Evolutionary conservation across 2,797 vertebrate genomes (phyloP).

Genomic region (Anguilla obscura): DNA sequence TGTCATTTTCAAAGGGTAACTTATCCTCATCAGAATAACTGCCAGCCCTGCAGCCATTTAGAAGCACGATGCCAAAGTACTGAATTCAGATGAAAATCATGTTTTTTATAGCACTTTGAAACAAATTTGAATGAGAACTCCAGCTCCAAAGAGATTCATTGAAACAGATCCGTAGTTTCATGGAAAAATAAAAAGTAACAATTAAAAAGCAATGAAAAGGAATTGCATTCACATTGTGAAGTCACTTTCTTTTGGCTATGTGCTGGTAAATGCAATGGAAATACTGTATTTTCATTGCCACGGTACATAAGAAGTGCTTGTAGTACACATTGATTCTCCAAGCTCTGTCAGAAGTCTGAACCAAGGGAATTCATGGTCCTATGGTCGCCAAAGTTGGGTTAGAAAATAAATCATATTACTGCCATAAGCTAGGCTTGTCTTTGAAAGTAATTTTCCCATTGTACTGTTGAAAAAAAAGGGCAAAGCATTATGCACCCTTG

Average conservation of each 20-base stretch:
- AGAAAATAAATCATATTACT: constrained; percentile 13
- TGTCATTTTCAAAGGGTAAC: constrained; percentile 39
- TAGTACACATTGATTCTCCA: neutral
- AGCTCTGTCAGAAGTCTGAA: neutral
- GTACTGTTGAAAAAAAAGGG: neutral
- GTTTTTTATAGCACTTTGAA: neutral
- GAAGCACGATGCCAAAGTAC: neutral
- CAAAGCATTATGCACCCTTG: neutral
- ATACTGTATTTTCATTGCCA: neutral
- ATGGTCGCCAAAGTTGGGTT: constrained; percentile 8
- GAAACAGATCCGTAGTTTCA: neutral
- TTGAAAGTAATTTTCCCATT: constrained; percentile 25
- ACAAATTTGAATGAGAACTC: neutral
- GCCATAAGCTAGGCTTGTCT: constrained; percentile 10
- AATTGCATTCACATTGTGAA: neutral
- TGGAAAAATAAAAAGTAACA: neutral
- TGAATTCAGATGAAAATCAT: neutral
- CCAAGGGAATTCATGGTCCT: constrained; percentile 7
- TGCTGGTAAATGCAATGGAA: neutral
- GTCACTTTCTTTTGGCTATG: neutral
- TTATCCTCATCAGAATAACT: constrained; percentile 54
- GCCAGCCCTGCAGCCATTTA: constrained; percentile 4
- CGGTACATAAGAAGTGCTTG: neutral
- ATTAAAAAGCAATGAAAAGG: neutral
- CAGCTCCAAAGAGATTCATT: neutral